Evolutionary conservation across 2,797 vertebrate genomes (phyloP).

Genomic region (Emys orbicularis): DNA sequence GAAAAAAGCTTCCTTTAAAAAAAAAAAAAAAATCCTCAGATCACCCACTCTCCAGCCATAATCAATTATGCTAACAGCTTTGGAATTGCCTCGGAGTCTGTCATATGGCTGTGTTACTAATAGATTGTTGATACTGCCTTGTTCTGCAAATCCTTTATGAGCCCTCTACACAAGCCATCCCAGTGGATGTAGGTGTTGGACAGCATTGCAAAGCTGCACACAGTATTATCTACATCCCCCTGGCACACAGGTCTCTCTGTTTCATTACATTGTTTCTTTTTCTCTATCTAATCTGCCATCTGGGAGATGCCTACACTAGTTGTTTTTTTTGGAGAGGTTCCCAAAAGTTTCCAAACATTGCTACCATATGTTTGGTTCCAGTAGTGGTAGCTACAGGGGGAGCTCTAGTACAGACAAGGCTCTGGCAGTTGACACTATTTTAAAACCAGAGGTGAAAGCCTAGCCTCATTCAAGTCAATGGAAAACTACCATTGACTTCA

Average conservation of each 20-base stretch:
- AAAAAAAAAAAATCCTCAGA: slow-evolving; percentile 12
- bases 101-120: slow-evolving; percentile 37
- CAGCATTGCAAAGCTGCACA: slow-evolving; percentile 44
- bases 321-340: neutral
- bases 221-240: slow-evolving; percentile 50
- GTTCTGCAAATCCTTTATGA: slow-evolving; percentile 50
- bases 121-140: slow-evolving; percentile 29
- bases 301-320: neutral
- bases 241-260: fast-evolving
- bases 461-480: neutral
- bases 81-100: slow-evolving; percentile 33
- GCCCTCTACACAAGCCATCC: slow-evolving; percentile 55
- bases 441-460: neutral
- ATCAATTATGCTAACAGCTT: slow-evolving; percentile 38
- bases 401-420: neutral
- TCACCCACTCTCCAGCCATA: neutral
- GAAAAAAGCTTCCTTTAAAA: neutral
- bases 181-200: slow-evolving; percentile 46
- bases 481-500: neutral
- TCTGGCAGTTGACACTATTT: neutral
- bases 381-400: neutral
- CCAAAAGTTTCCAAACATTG: neutral
- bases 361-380: neutral
- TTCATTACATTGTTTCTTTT: neutral
- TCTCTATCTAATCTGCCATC: neutral